phyloP scores from a whole-genome alignment of 2,888 invertebrate genomes.

The Temnothorax rugatulus region DNA sequence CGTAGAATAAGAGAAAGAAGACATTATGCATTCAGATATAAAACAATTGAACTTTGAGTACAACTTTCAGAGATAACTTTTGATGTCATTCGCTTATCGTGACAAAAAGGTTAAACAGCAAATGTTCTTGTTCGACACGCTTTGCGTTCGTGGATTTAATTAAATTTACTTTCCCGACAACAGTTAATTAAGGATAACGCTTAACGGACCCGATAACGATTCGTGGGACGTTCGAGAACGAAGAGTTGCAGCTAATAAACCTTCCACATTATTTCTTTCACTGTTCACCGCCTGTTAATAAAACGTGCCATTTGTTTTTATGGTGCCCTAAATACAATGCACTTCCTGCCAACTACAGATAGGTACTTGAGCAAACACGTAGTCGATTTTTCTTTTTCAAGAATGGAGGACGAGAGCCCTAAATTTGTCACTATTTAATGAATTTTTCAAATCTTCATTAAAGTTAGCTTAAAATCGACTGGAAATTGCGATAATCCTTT shows the following conservation, averaged over 20 bases:
- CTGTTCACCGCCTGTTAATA: conserved; percentile 50
- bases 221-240: neutral
- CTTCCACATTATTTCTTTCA: conserved; percentile 31
- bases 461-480: neutral
- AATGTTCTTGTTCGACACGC: neutral
- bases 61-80: neutral
- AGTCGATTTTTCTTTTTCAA: neutral
- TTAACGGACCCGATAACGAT: conserved; percentile 21
- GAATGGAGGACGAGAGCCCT: neutral
- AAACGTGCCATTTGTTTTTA: conserved; percentile 26
- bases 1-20: neutral
- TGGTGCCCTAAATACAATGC: neutral
- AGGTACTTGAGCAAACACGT: neutral
- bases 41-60: conserved; percentile 7
- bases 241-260: conserved; percentile 17
- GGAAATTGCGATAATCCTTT: neutral
- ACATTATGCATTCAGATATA: neutral
- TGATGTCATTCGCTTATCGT: neutral
- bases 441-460: conserved; percentile 11
- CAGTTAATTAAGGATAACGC: conserved; percentile 15
- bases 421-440: neutral
- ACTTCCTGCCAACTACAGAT: neutral
- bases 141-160: conserved; percentile 19
- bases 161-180: conserved; percentile 12
- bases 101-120: neutral